Percentiles rank a stretch among this genome's conserved stretches.
phyloP scores from a whole-genome alignment of 2,797 vertebrate genomes.

The Crenichthys baileyi region DNA sequence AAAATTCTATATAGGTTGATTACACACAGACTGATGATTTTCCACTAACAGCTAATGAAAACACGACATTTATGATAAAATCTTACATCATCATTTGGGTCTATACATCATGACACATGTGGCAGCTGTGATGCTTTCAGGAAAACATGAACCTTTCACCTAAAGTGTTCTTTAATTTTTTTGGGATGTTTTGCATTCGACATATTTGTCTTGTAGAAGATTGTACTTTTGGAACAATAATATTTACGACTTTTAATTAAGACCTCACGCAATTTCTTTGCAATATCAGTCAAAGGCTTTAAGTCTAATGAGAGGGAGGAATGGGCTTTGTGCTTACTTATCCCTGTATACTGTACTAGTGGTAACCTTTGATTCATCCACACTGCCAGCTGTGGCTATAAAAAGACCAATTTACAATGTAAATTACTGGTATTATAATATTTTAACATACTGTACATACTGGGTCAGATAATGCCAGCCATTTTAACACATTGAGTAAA shows the following conservation, averaged over 20 bases:
- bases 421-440: background rate
- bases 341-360: background rate
- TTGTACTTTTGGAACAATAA: background rate
- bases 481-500: conserved; percentile 16
- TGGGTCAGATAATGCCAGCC: conserved; percentile 18
- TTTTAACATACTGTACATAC: conserved; percentile 8
- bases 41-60: background rate
- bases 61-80: background rate
- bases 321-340: background rate
- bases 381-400: conserved; percentile 8
- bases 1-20: background rate
- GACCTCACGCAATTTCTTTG: background rate
- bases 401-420: background rate
- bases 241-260: background rate
- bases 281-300: background rate
- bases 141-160: background rate
- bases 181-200: no score
- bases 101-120: background rate
- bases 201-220: background rate
- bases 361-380: background rate
- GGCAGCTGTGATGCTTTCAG: background rate
- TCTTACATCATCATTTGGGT: background rate
- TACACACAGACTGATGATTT: background rate
- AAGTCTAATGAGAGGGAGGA: background rate
- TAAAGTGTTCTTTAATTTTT: no score